These are phyloP conservation scores for Coelinius sp. DNA, from an alignment of 2,888 invertebrate species.

Conservation along the genomic window DNA sequence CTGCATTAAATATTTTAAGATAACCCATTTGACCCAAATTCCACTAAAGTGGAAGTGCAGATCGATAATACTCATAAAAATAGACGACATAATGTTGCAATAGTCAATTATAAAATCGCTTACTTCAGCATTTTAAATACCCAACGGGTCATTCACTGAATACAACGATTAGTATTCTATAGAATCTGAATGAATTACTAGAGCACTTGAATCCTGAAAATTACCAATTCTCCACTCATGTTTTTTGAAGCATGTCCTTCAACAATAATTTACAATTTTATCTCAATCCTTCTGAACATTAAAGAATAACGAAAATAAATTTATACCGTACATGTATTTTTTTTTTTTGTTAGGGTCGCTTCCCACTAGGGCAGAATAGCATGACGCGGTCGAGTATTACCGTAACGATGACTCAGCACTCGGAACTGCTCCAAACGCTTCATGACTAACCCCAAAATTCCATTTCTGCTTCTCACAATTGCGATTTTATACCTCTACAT, in stretches of 20 bases:
- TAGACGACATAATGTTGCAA: background rate
- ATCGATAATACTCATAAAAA: conserved; percentile 7
- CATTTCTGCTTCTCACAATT: background rate
- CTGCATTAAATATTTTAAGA: conserved; percentile 2
- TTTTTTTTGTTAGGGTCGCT: background rate
- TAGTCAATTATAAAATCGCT: conserved; percentile 1
- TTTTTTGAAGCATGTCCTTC: conserved; percentile 14
- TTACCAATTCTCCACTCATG: conserved; percentile 24
- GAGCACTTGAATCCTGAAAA: conserved; percentile 5
- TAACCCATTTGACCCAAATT: conserved; percentile 6
- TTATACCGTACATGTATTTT: background rate
- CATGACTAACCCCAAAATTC: background rate
- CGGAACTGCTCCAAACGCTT: conserved; percentile 52
- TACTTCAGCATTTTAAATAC: background rate
- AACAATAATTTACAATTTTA: background rate
- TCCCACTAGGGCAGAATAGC: conserved; percentile 50
- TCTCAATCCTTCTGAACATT: background rate
- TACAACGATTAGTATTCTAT: background rate
- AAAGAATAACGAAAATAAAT: background rate
- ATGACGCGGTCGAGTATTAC: conserved; percentile 64
- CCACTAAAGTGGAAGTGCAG: background rate
- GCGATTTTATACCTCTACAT: no score
- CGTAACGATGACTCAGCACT: conserved; percentile 63
- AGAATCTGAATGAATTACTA: background rate
- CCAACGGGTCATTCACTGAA: background rate